Evolutionary conservation across 2,888 invertebrate genomes (phyloP).

Genomic region (Ophion costatus): DNA sequence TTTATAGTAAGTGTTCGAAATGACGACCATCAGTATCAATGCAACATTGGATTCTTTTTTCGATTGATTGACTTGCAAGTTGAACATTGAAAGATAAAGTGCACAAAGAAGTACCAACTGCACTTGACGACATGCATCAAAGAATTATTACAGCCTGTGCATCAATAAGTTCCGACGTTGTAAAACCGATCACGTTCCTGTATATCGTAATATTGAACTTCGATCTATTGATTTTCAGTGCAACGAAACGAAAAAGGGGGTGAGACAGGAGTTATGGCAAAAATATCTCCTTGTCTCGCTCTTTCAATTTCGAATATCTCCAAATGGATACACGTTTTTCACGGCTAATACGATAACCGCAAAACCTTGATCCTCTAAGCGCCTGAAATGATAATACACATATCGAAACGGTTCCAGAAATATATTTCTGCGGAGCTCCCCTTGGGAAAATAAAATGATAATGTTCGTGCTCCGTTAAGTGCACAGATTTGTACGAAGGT

Average conservation of each 20-base stretch:
- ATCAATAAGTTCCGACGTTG: too few relatives aligned
- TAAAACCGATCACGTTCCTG: slow-evolving; percentile 41
- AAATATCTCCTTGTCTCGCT: neutral
- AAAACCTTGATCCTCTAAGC: neutral
- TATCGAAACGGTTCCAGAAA: slow-evolving; percentile 11
- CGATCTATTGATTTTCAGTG: slow-evolving; percentile 33
- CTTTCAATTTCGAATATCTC: neutral
- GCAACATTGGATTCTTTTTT: too few relatives aligned
- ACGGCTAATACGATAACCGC: neutral
- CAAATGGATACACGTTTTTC: neutral
- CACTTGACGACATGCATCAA: too few relatives aligned
- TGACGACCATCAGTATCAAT: too few relatives aligned
- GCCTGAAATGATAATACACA: slow-evolving; percentile 1
- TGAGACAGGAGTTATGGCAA: neutral
- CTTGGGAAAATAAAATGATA: slow-evolving; percentile 17
- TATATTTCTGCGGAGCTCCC: neutral
- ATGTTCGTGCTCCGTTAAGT: slow-evolving; percentile 36
- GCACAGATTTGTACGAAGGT: slow-evolving; percentile 39
- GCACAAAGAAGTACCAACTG: too few relatives aligned
- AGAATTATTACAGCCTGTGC: too few relatives aligned
- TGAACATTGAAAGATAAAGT: too few relatives aligned
- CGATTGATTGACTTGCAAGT: too few relatives aligned
- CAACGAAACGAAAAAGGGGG: slow-evolving; percentile 14
- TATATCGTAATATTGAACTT: slow-evolving; percentile 31
- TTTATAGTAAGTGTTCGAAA: too few relatives aligned